These are phyloP conservation scores for Tenthredo distinguenda DNA, from an alignment of 2,888 invertebrate genomes.

Conservation along the genomic window DNA sequence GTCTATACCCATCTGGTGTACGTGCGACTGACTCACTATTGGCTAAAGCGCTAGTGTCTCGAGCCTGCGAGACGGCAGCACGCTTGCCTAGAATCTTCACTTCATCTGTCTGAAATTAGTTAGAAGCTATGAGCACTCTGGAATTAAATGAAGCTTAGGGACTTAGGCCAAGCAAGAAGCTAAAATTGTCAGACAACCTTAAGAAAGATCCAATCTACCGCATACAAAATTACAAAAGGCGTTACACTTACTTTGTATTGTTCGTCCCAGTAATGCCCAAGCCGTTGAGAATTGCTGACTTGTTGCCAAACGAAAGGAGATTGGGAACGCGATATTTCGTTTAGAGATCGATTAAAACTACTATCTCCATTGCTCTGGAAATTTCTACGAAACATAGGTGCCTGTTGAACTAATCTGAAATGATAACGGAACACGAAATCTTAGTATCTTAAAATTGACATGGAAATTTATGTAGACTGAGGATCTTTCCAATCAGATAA, in stretches of 20 bases:
- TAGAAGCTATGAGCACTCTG: not conserved
- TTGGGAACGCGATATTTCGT: constrained; percentile 69
- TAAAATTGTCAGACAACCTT: not conserved
- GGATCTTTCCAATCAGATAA: constrained; percentile 69
- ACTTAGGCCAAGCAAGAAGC: not conserved
- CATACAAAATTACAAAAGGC: not conserved
- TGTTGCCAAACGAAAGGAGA: constrained; percentile 71
- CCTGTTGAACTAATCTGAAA: constrained; percentile 68
- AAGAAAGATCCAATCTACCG: not conserved
- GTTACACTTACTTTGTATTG: constrained; percentile 62
- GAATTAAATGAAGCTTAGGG: not conserved
- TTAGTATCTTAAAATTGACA: not conserved
- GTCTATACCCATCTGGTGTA: constrained; percentile 72
- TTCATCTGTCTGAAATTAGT: constrained; percentile 61
- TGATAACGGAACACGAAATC: constrained; percentile 4
- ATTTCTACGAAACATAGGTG: constrained; percentile 68
- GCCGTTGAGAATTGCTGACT: constrained; percentile 64
- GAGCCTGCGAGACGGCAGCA: constrained; percentile 65
- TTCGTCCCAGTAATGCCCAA: constrained; percentile 67
- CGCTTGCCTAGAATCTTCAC: constrained; percentile 67
- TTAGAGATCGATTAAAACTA: constrained; percentile 69
- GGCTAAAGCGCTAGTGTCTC: constrained; percentile 60
- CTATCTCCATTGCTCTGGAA: constrained; percentile 68
- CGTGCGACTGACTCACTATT: constrained; percentile 59
- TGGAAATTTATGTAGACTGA: not conserved